Base-by-base conservation (phyloP, 2,888 invertebrate species). In the Cremastobaeus sp. region DNA sequence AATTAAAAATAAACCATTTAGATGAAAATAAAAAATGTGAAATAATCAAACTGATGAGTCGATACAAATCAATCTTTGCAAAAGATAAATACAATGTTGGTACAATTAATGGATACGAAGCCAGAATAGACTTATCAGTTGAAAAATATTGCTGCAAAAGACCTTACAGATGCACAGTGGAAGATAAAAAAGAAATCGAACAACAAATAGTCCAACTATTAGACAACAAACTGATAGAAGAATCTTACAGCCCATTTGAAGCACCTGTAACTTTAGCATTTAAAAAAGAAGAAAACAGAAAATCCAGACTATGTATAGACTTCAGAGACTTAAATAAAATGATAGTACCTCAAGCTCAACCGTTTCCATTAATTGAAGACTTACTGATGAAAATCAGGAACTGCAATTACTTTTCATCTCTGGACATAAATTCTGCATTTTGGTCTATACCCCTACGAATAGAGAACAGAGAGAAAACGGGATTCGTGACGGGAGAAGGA, bases 401-500 rank as follows among this genome's bases (percentile, higher is more conserved):
- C 6, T 75, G 74, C 18, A 62, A 60, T 45, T 76, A 39, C 15
- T 80, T 76, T 14, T 20, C 77, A 9, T n/a, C n/a, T 3, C n/a
- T 32, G 32, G 79, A 80, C 35, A 77, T 80, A 34, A 80, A 80
- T 43, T 79, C 80, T 9, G 79, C 78, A 0, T 81, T 80, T 41
- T 81, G 78, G 79, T 74, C 76, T 9, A 79, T 79, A 9, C 76
- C 78, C 0, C 17, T 78, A 12, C 6, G 59, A 39, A 70, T 74
- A 6, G 28, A 62, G 52, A 77, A 79, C 21, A 77, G 76, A 64
- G 1, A 20, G 8, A 79, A 78, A 62, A 77, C 76, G 25, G 72
- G 41, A 21, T 69, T 74, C 20, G 57, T 69, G 28, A 64, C 65
- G 12, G 45, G 35, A 59, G 57, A 59, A 35, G 35, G 57, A n/a